phyloP scores from a whole-genome alignment of 2,888 invertebrate species.

The Aphrophora alni region DNA sequence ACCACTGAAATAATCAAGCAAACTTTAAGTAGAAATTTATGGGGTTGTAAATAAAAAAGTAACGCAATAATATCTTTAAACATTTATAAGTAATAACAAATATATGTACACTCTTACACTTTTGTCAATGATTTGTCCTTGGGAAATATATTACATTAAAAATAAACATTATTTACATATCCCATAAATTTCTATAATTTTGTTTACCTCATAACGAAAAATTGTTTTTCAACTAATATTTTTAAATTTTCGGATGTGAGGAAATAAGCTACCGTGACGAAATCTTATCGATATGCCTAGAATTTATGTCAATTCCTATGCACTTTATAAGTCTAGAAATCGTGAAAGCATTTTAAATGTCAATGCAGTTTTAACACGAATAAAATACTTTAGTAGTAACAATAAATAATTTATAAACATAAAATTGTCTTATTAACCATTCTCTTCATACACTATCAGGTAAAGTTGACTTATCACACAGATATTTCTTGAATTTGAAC shows the following conservation, averaged over 20 bases:
- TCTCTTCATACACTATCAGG: neutral
- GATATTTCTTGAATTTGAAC: conserved; percentile 94
- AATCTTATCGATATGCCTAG: conserved; percentile 33
- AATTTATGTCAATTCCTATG: conserved; percentile 39
- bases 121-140: neutral
- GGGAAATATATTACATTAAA: neutral
- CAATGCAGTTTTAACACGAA: conserved; percentile 30
- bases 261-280: neutral
- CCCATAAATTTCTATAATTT: neutral
- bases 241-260: neutral
- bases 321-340: conserved; percentile 36
- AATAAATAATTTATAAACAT: conserved; percentile 28
- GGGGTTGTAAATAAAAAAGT: neutral
- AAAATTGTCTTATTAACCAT: neutral
- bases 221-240: neutral
- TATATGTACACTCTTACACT: neutral
- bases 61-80: neutral
- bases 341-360: conserved; percentile 28
- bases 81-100: neutral
- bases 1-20: conserved; percentile 3
- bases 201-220: neutral
- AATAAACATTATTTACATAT: neutral
- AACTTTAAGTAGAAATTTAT: neutral
- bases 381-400: conserved; percentile 34
- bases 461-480: conserved; percentile 64